Evolutionary conservation across 2,113 vertebrate species (phyloP).

Genomic region (Salvelinus namaycush): DNA sequence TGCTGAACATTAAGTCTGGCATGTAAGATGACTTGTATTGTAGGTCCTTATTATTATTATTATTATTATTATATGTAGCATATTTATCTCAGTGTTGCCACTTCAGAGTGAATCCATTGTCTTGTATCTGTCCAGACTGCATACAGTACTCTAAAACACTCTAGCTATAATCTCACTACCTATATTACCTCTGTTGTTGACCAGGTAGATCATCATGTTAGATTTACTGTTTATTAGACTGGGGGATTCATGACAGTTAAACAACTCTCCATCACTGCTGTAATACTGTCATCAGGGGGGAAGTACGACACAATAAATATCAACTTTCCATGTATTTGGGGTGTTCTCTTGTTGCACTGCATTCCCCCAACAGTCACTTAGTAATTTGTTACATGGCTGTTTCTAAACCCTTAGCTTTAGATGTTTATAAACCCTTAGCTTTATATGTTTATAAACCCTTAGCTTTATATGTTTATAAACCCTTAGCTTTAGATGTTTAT

Average conservation of each 20-base stretch:
- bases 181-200: neutral
- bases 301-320: neutral
- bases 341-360: neutral
- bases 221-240: conserved; percentile 1
- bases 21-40: no score
- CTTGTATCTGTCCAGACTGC: neutral
- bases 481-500: no score
- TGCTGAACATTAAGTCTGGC: no score
- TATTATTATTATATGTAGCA: no score
- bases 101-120: conserved; percentile 1
- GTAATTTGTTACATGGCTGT: neutral
- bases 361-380: neutral
- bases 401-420: no score
- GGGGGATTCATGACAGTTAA: neutral
- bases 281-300: neutral
- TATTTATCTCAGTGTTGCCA: neutral
- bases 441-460: no score
- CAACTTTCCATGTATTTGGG: neutral
- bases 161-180: neutral
- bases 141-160: neutral
- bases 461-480: no score
- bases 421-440: no score
- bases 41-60: no score
- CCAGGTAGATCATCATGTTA: neutral
- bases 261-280: neutral